A percentile compares a stretch with the other conserved stretches of the same genome.
Evolutionary conservation across 2,797 vertebrate species (phyloP).

Genomic region (Myotis myotis): DNA sequence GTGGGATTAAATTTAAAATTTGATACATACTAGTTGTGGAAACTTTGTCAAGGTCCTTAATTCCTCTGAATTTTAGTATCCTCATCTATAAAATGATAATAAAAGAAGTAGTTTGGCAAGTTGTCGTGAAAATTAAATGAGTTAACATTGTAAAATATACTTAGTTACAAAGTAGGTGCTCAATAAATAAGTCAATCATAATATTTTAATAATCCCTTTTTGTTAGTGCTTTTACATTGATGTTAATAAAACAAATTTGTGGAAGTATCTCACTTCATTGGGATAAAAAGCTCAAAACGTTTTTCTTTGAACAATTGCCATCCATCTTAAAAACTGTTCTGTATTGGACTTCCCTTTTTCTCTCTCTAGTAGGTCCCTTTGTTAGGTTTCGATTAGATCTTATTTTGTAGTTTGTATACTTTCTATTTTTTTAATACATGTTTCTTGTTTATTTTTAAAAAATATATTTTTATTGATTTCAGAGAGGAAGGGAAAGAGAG

Average conservation of each 20-base stretch:
- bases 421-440: not conserved
- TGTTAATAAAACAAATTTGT: conserved; percentile 33
- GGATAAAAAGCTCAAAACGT: not conserved
- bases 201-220: not conserved
- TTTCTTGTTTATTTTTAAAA: too few relatives aligned
- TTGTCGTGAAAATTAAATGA: not conserved
- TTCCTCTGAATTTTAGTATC: conserved; percentile 44
- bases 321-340: not conserved
- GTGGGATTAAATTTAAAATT: not conserved
- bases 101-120: not conserved
- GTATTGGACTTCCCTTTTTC: not conserved
- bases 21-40: not conserved
- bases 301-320: not conserved
- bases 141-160: conserved; percentile 10
- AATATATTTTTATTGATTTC: too few relatives aligned
- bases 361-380: not conserved
- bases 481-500: too few relatives aligned
- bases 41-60: not conserved
- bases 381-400: not conserved
- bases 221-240: conserved; percentile 1
- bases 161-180: not conserved
- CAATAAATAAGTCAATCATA: not conserved
- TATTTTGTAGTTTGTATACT: not conserved
- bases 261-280: not conserved
- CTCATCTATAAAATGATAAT: not conserved